These are phyloP conservation scores for Styela clava DNA, from an alignment of 23 tunicate genomes.

Conservation along the genomic window DNA sequence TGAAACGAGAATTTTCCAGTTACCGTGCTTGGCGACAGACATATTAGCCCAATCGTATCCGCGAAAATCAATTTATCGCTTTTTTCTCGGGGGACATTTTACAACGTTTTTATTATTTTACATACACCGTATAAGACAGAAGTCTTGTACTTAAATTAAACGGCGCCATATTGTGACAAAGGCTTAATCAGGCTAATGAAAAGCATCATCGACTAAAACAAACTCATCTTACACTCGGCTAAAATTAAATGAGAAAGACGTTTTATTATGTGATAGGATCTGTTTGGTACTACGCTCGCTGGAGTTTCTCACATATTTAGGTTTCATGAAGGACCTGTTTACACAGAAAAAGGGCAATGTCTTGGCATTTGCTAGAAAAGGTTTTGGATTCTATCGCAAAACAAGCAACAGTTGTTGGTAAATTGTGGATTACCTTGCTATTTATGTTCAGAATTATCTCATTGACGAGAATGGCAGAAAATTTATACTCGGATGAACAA, in stretches of 20 bases:
- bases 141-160: background rate
- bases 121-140: background rate
- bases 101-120: background rate
- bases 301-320: too few relatives aligned
- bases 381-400: slow-evolving; percentile 72
- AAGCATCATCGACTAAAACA: background rate
- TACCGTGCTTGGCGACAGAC: too few relatives aligned
- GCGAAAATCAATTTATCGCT: background rate
- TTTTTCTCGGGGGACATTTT: background rate
- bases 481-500: slow-evolving; percentile 84
- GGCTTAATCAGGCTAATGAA: background rate
- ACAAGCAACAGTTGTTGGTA: slow-evolving; percentile 76
- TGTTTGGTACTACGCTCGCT: too few relatives aligned
- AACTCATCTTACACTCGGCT: too few relatives aligned
- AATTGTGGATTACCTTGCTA: slow-evolving; percentile 65
- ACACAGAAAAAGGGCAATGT: slow-evolving; percentile 50
- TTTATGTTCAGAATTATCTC: slow-evolving; percentile 81
- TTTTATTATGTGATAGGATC: too few relatives aligned
- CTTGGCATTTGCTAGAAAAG: slow-evolving; percentile 91
- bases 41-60: too few relatives aligned
- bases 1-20: too few relatives aligned
- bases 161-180: background rate
- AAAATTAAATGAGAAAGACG: too few relatives aligned
- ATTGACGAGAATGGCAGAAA: slow-evolving; percentile 69
- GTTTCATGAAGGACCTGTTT: too few relatives aligned